phyloP scores from a whole-genome alignment of 35 echinoderm and acorn worm species.

The Strongylocentrotus purpuratus region DNA sequence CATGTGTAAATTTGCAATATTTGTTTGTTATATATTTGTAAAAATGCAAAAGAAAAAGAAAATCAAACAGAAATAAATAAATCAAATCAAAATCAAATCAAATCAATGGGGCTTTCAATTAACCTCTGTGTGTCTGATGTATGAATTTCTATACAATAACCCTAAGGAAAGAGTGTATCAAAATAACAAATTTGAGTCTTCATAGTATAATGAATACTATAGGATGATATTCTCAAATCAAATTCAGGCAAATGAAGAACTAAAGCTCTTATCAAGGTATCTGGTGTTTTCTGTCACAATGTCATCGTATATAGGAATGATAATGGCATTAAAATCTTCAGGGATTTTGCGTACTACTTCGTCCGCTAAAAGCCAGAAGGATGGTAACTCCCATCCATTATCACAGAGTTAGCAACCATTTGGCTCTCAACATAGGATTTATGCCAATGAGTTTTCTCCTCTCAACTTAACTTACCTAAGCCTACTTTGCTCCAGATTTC shows the following conservation, averaged over 20 bases:
- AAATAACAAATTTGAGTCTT: too few relatives aligned
- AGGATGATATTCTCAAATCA: too few relatives aligned
- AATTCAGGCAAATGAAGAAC: too few relatives aligned
- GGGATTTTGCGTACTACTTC: too few relatives aligned
- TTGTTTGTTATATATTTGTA: too few relatives aligned
- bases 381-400: neutral
- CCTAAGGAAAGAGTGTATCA: too few relatives aligned
- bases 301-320: neutral
- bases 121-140: neutral
- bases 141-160: neutral
- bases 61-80: too few relatives aligned
- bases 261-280: neutral
- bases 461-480: constrained; percentile 44
- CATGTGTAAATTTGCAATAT: too few relatives aligned
- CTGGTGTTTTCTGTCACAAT: neutral
- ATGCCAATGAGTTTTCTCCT: neutral
- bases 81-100: too few relatives aligned
- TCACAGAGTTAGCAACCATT: neutral
- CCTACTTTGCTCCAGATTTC: constrained; percentile 77
- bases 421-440: neutral
- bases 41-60: too few relatives aligned
- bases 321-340: neutral
- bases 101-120: neutral
- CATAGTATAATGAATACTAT: too few relatives aligned
- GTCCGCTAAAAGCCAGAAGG: too few relatives aligned